phyloP scores from a whole-genome alignment of 37 sponge, comb jelly and placozoan genomes.

The Halichondria panicea region DNA sequence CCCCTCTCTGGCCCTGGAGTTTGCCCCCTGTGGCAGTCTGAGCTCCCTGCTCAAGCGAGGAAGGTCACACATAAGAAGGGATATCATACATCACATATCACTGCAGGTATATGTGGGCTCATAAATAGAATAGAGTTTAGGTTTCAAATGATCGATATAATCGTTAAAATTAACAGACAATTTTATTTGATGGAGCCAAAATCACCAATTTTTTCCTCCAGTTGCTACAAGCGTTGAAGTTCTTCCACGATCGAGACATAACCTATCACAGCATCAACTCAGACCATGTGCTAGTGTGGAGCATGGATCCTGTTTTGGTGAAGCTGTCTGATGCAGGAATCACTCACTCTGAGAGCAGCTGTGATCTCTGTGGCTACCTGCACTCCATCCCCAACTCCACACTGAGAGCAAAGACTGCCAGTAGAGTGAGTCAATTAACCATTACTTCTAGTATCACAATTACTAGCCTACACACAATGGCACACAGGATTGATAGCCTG shows the following conservation, averaged over 20 bases:
- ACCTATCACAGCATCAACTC: slow-evolving; percentile 46
- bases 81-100: slow-evolving; percentile 42
- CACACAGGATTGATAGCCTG: too few relatives aligned
- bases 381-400: neutral
- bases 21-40: slow-evolving; percentile 60
- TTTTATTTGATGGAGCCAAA: too few relatives aligned
- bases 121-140: neutral
- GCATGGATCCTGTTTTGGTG: slow-evolving; percentile 50
- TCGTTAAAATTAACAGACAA: neutral
- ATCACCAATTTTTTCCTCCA: slow-evolving; percentile 2
- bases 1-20: slow-evolving; percentile 61
- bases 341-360: slow-evolving; percentile 30
- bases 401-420: neutral
- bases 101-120: slow-evolving; percentile 42
- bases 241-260: slow-evolving; percentile 20
- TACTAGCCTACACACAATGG: too few relatives aligned
- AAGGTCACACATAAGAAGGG: slow-evolving; percentile 8
- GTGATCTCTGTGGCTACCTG: slow-evolving; percentile 36
- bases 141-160: neutral
- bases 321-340: slow-evolving; percentile 72
- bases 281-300: slow-evolving; percentile 60
- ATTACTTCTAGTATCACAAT: too few relatives aligned
- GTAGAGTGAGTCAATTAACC: neutral
- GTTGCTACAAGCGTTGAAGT: slow-evolving; percentile 57
- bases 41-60: slow-evolving; percentile 5